These are phyloP conservation scores for Oscheius sp. DNA, from an alignment of 1,140 invertebrate genomes.

Conservation along the genomic window DNA sequence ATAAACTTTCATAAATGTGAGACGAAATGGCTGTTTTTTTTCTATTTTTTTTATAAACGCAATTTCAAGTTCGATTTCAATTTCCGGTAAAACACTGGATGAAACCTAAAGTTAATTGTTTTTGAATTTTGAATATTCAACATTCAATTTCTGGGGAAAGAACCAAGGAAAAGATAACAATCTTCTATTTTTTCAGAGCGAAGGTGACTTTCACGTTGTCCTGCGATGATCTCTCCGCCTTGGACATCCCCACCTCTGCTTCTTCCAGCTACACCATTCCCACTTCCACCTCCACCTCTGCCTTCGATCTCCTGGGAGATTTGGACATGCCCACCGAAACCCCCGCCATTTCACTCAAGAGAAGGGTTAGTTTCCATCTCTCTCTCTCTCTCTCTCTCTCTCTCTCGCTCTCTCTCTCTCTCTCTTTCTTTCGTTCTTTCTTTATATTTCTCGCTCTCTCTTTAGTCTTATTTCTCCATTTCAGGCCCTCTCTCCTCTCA, in stretches of 20 bases:
- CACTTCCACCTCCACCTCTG: background rate
- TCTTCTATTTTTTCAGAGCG: background rate
- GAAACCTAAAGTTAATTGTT: too few relatives aligned
- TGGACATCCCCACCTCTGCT: background rate
- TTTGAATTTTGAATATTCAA: background rate
- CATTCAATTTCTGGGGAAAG: too few relatives aligned
- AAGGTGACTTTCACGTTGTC: background rate
- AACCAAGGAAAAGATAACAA: background rate
- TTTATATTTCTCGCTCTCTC: too few relatives aligned
- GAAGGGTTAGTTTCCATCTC: background rate
- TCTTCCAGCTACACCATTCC: background rate
- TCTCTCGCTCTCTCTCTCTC: too few relatives aligned
- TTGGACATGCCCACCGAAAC: background rate
- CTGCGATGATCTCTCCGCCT: background rate
- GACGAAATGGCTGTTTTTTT: too few relatives aligned
- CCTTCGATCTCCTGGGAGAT: slow-evolving; percentile 3
- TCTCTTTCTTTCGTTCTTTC: too few relatives aligned
- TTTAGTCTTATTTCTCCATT: too few relatives aligned
- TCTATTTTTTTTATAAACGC: too few relatives aligned
- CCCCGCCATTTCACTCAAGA: background rate
- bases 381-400: background rate
- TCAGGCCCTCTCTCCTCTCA: background rate
- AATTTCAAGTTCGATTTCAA: too few relatives aligned
- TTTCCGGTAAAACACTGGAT: too few relatives aligned
- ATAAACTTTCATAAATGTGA: too few relatives aligned